Percentiles rank a stretch among this genome's conserved stretches.
Evolutionary conservation across 2,888 invertebrate genomes (phyloP).

Genomic region (Microctonus aethiopoides): DNA sequence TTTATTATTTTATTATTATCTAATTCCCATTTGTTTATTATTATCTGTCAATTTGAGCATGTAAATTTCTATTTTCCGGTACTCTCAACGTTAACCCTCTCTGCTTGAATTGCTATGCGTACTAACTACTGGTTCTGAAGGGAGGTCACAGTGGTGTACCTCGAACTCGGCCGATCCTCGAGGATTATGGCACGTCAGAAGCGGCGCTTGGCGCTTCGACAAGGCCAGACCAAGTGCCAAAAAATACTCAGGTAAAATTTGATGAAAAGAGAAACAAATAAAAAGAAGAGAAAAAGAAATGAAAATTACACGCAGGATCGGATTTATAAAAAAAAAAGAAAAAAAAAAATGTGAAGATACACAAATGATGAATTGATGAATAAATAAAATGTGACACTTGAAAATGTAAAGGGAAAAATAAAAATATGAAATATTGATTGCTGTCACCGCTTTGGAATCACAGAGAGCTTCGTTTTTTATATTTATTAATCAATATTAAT

Average conservation of each 20-base stretch:
- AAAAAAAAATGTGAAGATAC: not conserved
- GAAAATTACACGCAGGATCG: not conserved
- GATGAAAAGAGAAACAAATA: conserved; percentile 40
- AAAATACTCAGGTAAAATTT: conserved; percentile 64
- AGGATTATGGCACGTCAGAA: conserved; percentile 65
- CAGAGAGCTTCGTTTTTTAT: conserved; percentile 40
- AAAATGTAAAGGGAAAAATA: not conserved
- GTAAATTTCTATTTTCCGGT: conserved; percentile 50
- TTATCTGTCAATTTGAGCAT: conserved; percentile 42
- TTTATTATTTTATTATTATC: too few species aligned
- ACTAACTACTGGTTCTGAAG: conserved; percentile 67
- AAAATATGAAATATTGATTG: conserved; percentile 35
- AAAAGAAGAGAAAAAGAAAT: conserved; percentile 15
- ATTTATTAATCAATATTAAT: conserved; percentile 31
- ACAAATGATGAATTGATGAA: not conserved
- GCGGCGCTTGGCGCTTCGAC: conserved; percentile 61
- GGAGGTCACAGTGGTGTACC: conserved; percentile 65
- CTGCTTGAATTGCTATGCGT: conserved; percentile 64
- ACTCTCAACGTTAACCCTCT: conserved; percentile 57
- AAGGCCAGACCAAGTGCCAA: conserved; percentile 62
- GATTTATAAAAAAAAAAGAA: too few species aligned
- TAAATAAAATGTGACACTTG: not conserved
- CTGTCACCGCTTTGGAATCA: conserved; percentile 45
- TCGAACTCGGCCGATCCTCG: conserved; percentile 65
- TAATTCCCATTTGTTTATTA: conserved; percentile 1